Evolutionary conservation across 2,888 invertebrate species (phyloP).

Genomic region (Carpatolechia fugitivella): DNA sequence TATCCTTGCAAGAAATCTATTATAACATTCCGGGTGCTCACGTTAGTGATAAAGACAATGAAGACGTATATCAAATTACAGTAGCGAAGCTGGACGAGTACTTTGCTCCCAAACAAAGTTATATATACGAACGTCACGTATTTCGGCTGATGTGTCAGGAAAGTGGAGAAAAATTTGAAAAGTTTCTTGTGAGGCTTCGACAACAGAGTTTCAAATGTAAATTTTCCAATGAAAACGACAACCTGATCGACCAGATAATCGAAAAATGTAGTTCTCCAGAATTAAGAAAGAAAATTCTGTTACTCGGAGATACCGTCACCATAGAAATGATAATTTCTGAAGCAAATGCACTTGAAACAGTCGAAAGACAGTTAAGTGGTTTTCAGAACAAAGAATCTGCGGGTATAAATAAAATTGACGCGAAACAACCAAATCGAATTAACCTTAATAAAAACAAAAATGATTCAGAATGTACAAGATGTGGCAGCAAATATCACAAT

Average conservation of each 20-base stretch:
- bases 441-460: too few relatives aligned
- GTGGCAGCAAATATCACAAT: not conserved
- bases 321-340: conserved; percentile 24
- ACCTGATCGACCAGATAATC: conserved; percentile 21
- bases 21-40: conserved; percentile 19
- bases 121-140: too few relatives aligned
- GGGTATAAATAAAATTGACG: not conserved
- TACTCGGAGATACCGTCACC: conserved; percentile 20
- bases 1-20: conserved; percentile 20
- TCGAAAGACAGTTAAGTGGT: conserved; percentile 15
- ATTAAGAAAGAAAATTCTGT: conserved; percentile 25
- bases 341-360: conserved; percentile 27
- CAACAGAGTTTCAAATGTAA: conserved; percentile 20
- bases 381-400: not conserved
- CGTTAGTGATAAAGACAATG: not conserved
- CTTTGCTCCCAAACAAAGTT: too few relatives aligned
- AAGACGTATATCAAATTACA: conserved; percentile 13
- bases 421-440: not conserved
- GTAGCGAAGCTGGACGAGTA: conserved; percentile 27
- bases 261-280: conserved; percentile 20
- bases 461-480: not conserved
- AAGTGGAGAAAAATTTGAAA: too few relatives aligned
- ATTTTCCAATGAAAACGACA: conserved; percentile 14
- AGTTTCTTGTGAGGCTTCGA: conserved; percentile 32
- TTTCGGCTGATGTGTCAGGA: too few relatives aligned